Conservation (phyloP, 2,797 vertebrate genomes). For the Oreochromis mossambicus region DNA sequence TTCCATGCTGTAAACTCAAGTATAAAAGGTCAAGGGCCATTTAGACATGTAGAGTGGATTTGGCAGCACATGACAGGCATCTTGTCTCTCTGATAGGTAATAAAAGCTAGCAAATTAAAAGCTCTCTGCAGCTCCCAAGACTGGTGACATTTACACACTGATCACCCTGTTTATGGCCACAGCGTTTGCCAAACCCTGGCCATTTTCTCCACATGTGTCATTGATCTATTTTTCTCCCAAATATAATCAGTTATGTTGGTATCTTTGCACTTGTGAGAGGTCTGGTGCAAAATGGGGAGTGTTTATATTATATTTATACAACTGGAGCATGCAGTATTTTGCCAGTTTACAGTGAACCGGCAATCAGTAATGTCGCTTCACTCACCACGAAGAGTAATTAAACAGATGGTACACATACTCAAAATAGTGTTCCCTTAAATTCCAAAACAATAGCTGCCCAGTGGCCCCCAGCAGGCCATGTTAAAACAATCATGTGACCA, state of each 20-base stretch:
- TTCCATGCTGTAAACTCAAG: slow-evolving; percentile 54
- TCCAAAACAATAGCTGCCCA: not conserved
- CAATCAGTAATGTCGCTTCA: slow-evolving; percentile 4
- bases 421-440: slow-evolving; percentile 15
- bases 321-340: not conserved
- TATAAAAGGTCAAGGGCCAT: slow-evolving; percentile 68
- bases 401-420: slow-evolving; percentile 26
- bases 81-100: slow-evolving; percentile 59
- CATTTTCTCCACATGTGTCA: slow-evolving; percentile 50
- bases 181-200: slow-evolving; percentile 51
- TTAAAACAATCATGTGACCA: slow-evolving; percentile 10
- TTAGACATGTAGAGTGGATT: slow-evolving; percentile 54
- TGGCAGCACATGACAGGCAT: slow-evolving; percentile 65
- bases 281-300: not conserved
- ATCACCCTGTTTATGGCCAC: slow-evolving; percentile 54
- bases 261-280: slow-evolving; percentile 7
- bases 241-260: slow-evolving; percentile 43
- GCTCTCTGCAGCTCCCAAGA: slow-evolving; percentile 44
- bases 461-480: not conserved
- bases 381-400: not conserved
- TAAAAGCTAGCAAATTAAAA: slow-evolving; percentile 72
- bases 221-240: slow-evolving; percentile 59
- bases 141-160: slow-evolving; percentile 61
- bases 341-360: not conserved
- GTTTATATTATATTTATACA: not conserved